Base-by-base conservation (phyloP, 2,888 invertebrate species). In the Parascotia fuliginaria region DNA sequence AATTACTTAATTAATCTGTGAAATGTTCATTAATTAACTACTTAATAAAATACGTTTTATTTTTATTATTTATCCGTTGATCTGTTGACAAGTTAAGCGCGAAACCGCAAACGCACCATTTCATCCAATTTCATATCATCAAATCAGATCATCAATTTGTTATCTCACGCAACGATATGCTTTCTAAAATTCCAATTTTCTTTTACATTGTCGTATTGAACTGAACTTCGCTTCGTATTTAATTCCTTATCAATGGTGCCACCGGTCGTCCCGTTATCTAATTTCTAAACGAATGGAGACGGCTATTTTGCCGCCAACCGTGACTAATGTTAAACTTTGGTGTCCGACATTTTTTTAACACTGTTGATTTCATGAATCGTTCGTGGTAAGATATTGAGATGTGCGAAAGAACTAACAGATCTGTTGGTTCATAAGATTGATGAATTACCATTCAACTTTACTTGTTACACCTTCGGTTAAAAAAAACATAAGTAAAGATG, bases 241-340 rank as follows among this genome's bases (percentile, higher is more conserved):
- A 83, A 83, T 81, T 80, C 74, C 74, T 85, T 82, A 85, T 84
- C 84, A 85, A 81, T 82, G 78, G 79, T 75, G 76, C 79, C 79
- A 80, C 72, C 60, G 73, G 59, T 29, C 49, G 78, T 77, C 57
- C 87, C 88, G 87, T 86, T 88, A 88, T 71, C 79, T 83, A 79
- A 87, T 87, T 87, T 86, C 74, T 72, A 75, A 75, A 74, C 75
- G 76, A 73, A 76, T 72, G 53, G 69, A 66, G 66, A 38, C 64
- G 55, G 65, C 68, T 47, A 68, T 73, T 66, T 70, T 70, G 69
- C 65, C 64, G 58, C 68, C 55, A 70, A 70, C 72, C 81, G 78
- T 81, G 75, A 75, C 80, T 67, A 73, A 82, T 64, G 58, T 64
- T 57, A 60, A 58, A 60, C 70, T 64, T 64, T 64, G 68, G 70